Evolutionary conservation across 2,888 invertebrate species (phyloP), one percentile per base, ranked within the genome.

Genomic region (Calliopum simillimum): DNA sequence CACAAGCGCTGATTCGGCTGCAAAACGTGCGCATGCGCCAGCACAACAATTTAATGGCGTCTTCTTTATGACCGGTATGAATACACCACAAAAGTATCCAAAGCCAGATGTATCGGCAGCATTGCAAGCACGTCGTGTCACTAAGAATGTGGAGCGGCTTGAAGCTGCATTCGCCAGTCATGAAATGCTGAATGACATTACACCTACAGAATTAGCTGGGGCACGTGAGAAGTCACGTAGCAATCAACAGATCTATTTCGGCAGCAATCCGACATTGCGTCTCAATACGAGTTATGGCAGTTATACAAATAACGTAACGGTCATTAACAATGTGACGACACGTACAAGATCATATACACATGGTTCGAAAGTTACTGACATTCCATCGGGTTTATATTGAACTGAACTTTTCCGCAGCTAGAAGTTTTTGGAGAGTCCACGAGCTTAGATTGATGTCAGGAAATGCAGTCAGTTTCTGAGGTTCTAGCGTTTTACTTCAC

Each of bases 111-210:
- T 86, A 51, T 82, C 85, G 6, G 90, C 87, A 58, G 86, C 90
- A 41, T 87, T 90, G 62, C 89, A 90, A 80, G 89, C 90, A 2
- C 88, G 89, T 66, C 88, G 90, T 64, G 82, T 91, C 55, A 91
- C 93, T 0, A 94, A 94, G 85, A 94, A 94, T 75, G 85, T 94
- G 61, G 94, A 95, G 76, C 88, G 94, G 70, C 91, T 94, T 53
- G 93, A 94, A 72, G 84, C 85, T 8, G 84, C 80, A 21, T 83
- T 84, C 43, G 83, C 84, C 49, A 79, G 79, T 68, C 79, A 79
- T 61, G 84, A 80, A 90, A 90, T 81, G 11, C 73, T 78, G 91
- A 93, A 19, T 82, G 94, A 25, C 90, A 47, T 73, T 0, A 46
- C 61, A 19, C 16, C 21, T 5, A 65, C 47, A 16, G 46, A 49